These are phyloP conservation scores for Dryobota labecula DNA, from an alignment of 2,888 invertebrate species.

Conservation along the genomic window DNA sequence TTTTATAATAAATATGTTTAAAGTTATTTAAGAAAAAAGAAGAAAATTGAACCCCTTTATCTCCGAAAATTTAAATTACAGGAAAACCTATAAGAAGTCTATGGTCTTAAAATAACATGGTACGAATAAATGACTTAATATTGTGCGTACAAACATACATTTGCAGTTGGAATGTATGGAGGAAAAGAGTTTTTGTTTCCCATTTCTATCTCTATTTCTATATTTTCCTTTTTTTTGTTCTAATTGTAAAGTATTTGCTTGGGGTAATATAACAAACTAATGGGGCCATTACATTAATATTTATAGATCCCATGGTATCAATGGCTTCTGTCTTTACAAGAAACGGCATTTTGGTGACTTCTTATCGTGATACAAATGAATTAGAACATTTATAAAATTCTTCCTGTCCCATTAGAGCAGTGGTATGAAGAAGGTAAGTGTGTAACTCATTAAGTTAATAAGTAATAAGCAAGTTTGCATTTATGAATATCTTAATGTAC, in stretches of 20 bases:
- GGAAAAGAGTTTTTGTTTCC: too few species aligned
- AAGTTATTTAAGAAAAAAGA: too few species aligned
- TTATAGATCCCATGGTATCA: conserved; percentile 18
- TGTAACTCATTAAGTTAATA: background rate
- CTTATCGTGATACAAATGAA: background rate
- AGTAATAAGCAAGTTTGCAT: background rate
- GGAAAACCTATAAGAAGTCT: too few species aligned
- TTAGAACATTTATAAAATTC: background rate
- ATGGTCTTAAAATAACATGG: too few species aligned
- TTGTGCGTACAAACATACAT: too few species aligned
- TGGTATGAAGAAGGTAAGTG: background rate
- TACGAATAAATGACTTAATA: too few species aligned
- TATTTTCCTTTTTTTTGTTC: conserved; percentile 21
- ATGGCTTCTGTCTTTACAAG: conserved; percentile 1
- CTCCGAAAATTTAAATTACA: too few species aligned
- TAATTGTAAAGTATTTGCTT: conserved; percentile 48
- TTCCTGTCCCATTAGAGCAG: background rate
- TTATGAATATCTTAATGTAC: background rate
- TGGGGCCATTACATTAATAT: conserved; percentile 43
- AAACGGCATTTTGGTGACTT: background rate
- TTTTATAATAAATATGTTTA: too few species aligned
- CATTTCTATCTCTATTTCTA: too few species aligned
- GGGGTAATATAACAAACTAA: conserved; percentile 43
- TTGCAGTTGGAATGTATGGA: too few species aligned
- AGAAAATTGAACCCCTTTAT: too few species aligned